phyloP scores from a whole-genome alignment of 2,797 vertebrate genomes.

The Bryconaethiops microstoma region DNA sequence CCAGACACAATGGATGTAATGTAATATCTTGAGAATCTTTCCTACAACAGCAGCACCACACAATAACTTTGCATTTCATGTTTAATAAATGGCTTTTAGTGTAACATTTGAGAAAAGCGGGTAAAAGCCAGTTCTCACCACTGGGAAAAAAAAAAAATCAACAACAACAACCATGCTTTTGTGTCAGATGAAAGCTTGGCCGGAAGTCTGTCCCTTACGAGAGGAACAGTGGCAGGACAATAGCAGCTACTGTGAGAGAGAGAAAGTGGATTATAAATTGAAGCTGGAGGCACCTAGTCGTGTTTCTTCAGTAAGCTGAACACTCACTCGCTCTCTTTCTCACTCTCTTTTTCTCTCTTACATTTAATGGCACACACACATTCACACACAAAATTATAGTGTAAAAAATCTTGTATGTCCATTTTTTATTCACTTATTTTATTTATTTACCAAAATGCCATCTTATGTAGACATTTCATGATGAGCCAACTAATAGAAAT shows the following conservation, averaged over 20 bases:
- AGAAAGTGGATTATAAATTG: constrained; percentile 35
- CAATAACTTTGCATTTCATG: constrained; percentile 8
- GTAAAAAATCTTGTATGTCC: no score
- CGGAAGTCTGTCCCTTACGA: constrained; percentile 31
- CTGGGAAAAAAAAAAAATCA: constrained; percentile 13
- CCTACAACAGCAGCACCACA: not conserved
- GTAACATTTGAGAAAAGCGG: not conserved
- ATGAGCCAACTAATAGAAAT: not conserved
- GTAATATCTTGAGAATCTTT: not conserved
- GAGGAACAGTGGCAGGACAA: constrained; percentile 40
- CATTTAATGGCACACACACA: no score
- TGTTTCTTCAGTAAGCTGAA: constrained; percentile 6
- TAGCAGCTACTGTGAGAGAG: constrained; percentile 37
- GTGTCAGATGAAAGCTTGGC: constrained; percentile 40
- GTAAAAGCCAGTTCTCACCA: constrained; percentile 25
- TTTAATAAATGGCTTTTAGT: constrained; percentile 6
- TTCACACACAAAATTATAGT: no score
- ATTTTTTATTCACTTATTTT: no score
- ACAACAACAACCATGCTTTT: constrained; percentile 50
- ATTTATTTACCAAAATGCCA: no score
- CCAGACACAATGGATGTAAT: constrained; percentile 32
- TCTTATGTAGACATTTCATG: no score
- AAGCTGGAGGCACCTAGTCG: constrained; percentile 24
- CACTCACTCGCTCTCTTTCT: not conserved
- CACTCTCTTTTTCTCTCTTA: not conserved